Conservation (phyloP, 2,797 vertebrate genomes). For the Danio albolineatus region DNA sequence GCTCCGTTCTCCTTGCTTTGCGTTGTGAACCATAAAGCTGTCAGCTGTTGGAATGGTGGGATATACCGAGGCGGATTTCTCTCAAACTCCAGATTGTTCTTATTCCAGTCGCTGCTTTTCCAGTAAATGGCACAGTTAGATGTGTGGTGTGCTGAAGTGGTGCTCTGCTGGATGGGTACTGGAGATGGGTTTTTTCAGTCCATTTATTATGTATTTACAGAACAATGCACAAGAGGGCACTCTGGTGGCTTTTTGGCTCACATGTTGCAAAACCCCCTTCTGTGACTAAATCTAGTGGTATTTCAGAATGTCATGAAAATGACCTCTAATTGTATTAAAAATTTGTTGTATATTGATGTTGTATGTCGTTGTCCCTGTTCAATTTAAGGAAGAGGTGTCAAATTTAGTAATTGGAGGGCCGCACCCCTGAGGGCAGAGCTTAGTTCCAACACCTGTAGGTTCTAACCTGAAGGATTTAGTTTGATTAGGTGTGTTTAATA, state of each 20-base stretch:
- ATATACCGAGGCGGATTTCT: slow-evolving; percentile 22
- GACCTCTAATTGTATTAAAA: no score
- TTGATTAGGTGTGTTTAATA: no score
- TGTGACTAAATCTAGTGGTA: slow-evolving; percentile 25
- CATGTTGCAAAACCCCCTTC: neutral
- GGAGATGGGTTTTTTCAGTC: slow-evolving; percentile 8
- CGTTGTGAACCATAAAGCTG: slow-evolving; percentile 54
- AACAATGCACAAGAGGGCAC: slow-evolving; percentile 51
- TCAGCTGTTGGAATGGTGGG: slow-evolving; percentile 58
- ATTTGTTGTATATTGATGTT: no score
- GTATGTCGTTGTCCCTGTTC: no score
- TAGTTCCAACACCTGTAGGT: no score
- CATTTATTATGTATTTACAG: slow-evolving; percentile 35
- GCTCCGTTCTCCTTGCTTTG: slow-evolving; percentile 39
- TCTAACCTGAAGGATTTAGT: no score
- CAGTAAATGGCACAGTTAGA: slow-evolving; percentile 10
- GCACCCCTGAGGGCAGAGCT: no score
- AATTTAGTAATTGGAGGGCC: no score
- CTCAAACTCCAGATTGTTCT: slow-evolving; percentile 29
- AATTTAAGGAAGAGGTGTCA: no score
- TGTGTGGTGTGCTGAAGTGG: neutral
- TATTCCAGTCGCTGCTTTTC: slow-evolving; percentile 34
- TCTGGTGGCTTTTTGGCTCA: slow-evolving; percentile 32
- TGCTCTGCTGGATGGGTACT: neutral
- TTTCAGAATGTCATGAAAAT: neutral